A percentile compares a stretch with the other conserved stretches of the same genome.
phyloP scores from a whole-genome alignment of 2,797 vertebrate genomes.

The Gymnoscopelus microlampas region DNA sequence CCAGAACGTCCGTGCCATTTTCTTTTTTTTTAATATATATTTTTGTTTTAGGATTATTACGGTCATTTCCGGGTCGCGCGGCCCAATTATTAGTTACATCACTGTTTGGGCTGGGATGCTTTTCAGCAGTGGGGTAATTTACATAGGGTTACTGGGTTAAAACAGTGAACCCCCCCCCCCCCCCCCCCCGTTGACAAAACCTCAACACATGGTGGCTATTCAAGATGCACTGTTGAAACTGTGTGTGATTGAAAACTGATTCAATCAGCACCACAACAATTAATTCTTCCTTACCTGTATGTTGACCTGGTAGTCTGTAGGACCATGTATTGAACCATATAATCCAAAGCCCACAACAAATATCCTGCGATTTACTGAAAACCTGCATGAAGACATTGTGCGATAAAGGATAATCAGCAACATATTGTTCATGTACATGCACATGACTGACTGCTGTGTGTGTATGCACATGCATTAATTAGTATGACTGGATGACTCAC shows the following conservation, averaged over 20 bases:
- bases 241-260: too few relatives aligned
- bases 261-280: background rate
- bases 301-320: slow-evolving; percentile 91
- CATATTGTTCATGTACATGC: background rate
- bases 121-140: too few relatives aligned
- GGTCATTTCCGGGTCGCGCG: too few relatives aligned
- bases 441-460: slow-evolving; percentile 38
- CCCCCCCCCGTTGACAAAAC: too few relatives aligned
- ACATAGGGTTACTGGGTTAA: too few relatives aligned
- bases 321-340: slow-evolving; percentile 89
- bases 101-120: too few relatives aligned
- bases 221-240: too few relatives aligned
- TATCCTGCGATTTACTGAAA: slow-evolving; percentile 89
- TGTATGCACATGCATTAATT: background rate
- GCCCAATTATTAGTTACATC: too few relatives aligned
- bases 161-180: too few relatives aligned
- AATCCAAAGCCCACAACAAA: slow-evolving; percentile 90
- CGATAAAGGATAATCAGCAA: background rate
- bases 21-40: too few relatives aligned
- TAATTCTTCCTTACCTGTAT: slow-evolving; percentile 80
- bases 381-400: slow-evolving; percentile 67
- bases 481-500: slow-evolving; percentile 55
- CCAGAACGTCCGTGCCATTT: too few relatives aligned
- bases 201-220: background rate
- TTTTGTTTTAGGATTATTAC: too few relatives aligned